Evolutionary conservation across 2,888 invertebrate genomes (phyloP).

Genomic region (Lycocerus yunnanus): DNA sequence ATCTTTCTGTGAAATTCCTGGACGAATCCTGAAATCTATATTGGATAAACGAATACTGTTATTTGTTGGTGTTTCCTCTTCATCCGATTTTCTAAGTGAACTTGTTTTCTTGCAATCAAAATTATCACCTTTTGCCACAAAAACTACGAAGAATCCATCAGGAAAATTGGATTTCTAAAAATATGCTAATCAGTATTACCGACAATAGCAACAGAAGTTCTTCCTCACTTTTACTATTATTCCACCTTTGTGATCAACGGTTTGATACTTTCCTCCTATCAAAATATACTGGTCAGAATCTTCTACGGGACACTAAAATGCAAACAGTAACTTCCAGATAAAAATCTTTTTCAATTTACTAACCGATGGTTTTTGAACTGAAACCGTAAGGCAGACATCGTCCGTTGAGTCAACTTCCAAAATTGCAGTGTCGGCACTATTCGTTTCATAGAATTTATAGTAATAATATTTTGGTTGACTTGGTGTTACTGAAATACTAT

Average conservation of each 20-base stretch:
- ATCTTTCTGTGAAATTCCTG: slow-evolving; percentile 64
- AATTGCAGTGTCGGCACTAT: slow-evolving; percentile 56
- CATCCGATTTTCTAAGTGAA: slow-evolving; percentile 46
- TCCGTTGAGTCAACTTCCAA: slow-evolving; percentile 68
- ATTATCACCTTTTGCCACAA: slow-evolving; percentile 73
- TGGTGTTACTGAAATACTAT: slow-evolving; percentile 41
- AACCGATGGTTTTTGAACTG: slow-evolving; percentile 76
- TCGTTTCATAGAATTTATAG: slow-evolving; percentile 60
- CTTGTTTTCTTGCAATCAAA: slow-evolving; percentile 57
- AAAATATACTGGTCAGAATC: slow-evolving; percentile 73
- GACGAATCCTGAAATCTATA: slow-evolving; percentile 58
- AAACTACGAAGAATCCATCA: slow-evolving; percentile 76
- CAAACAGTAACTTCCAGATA: neutral
- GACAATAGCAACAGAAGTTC: slow-evolving; percentile 21
- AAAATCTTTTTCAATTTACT: slow-evolving; percentile 41
- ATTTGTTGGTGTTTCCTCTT: slow-evolving; percentile 5
- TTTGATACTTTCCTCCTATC: slow-evolving; percentile 73
- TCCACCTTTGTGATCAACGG: slow-evolving; percentile 76
- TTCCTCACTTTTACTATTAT: slow-evolving; percentile 72
- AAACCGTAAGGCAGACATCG: slow-evolving; percentile 75
- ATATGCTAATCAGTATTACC: neutral
- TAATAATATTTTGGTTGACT: slow-evolving; percentile 65
- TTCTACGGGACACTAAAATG: slow-evolving; percentile 79
- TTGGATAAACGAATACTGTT: slow-evolving; percentile 46
- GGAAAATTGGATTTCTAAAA: slow-evolving; percentile 69